These are phyloP conservation scores for Syrista parreyssii DNA, from an alignment of 2,888 invertebrate species.

Conservation along the genomic window DNA sequence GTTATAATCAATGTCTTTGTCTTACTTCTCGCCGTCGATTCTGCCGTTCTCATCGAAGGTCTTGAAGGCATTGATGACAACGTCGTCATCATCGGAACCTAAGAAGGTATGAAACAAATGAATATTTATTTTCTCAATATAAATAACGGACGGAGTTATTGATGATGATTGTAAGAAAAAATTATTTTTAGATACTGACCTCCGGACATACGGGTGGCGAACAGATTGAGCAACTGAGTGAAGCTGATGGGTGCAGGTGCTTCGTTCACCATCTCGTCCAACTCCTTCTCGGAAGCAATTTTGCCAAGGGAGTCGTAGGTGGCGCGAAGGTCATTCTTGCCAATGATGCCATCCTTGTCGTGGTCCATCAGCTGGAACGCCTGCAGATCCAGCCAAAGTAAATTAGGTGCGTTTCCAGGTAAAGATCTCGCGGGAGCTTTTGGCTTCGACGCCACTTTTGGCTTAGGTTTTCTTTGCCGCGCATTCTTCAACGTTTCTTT, in stretches of 20 bases:
- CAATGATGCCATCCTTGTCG: constrained; percentile 92
- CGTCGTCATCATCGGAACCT: constrained; percentile 90
- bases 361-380: constrained; percentile 96
- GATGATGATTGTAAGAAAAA: neutral
- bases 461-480: neutral
- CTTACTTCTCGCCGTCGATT: constrained; percentile 86
- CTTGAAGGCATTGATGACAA: constrained; percentile 92
- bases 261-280: constrained; percentile 89
- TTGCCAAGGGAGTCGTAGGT: constrained; percentile 94
- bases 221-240: constrained; percentile 92
- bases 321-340: constrained; percentile 90
- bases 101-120: neutral
- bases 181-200: constrained; percentile 65
- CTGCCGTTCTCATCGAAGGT: constrained; percentile 90
- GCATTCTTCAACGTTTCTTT: constrained; percentile 6
- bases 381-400: constrained; percentile 63
- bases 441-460: constrained; percentile 6
- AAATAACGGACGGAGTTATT: neutral
- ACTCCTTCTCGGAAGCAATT: constrained; percentile 89
- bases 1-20: neutral
- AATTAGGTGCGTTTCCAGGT: constrained; percentile 15
- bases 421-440: neutral
- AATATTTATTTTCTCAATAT: neutral
- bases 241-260: constrained; percentile 94
- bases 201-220: constrained; percentile 92